Evolutionary conservation across 2,113 vertebrate species (phyloP).

Genomic region (Raphicerus campestris): DNA sequence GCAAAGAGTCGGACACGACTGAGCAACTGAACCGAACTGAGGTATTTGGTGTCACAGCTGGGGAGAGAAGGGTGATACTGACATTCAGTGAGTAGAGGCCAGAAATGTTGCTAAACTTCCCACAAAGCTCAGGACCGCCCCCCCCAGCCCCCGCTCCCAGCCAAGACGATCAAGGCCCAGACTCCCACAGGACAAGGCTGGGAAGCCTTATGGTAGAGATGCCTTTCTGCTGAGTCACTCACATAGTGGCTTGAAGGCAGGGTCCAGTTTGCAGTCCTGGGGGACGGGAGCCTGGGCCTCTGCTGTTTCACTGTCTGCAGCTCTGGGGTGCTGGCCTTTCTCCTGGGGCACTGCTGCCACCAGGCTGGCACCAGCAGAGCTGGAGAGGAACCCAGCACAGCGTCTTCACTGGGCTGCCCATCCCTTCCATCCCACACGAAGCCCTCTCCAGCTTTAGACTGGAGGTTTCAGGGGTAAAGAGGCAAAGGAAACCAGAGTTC

Average conservation of each 20-base stretch:
- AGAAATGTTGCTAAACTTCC: neutral
- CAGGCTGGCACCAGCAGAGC: neutral
- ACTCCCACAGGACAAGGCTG: neutral
- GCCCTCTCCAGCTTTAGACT: neutral
- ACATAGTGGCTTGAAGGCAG: too few relatives aligned
- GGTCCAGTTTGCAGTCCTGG: neutral
- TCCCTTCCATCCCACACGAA: neutral
- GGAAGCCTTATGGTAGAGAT: neutral
- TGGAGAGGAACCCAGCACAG: neutral
- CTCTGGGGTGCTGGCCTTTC: too few relatives aligned
- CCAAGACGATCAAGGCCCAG: too few relatives aligned
- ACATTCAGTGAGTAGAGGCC: neutral
- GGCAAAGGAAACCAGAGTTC: neutral
- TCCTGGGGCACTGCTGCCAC: neutral
- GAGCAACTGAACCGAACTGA: neutral
- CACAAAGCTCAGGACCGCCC: fast-evolving
- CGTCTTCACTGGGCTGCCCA: neutral
- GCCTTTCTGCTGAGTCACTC: neutral
- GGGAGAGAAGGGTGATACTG: neutral
- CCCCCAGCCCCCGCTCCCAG: fast-evolving
- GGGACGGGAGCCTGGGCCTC: neutral
- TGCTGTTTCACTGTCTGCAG: neutral
- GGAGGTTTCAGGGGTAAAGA: neutral
- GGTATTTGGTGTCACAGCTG: neutral
- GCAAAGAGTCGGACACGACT: too few relatives aligned